phyloP scores from a whole-genome alignment of 2,888 invertebrate species.

The Athalia rosae region DNA sequence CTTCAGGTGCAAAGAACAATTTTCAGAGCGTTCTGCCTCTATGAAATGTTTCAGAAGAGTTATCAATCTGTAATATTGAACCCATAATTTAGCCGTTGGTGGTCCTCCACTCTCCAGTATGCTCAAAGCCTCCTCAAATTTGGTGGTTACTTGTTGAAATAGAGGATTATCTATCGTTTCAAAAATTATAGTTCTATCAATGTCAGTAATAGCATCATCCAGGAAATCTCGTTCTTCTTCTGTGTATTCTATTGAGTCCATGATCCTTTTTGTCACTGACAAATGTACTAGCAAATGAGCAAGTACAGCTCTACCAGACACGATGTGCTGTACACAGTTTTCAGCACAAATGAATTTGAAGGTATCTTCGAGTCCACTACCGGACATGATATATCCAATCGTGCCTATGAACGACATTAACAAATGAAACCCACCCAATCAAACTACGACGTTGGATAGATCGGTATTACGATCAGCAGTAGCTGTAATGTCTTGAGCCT shows the following conservation, averaged over 20 bases:
- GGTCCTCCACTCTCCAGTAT: conserved; percentile 42
- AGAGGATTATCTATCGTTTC: too few relatives aligned
- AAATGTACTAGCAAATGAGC: conserved; percentile 56
- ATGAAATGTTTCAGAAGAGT: conserved; percentile 61
- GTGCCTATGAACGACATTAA: conserved; percentile 57
- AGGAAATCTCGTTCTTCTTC: conserved; percentile 48
- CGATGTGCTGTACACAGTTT: conserved; percentile 57
- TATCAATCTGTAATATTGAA: conserved; percentile 61
- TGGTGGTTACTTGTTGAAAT: too few relatives aligned
- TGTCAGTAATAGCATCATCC: conserved; percentile 18
- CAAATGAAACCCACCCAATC: conserved; percentile 62
- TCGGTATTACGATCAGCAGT: conserved; percentile 35
- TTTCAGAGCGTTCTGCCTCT: conserved; percentile 60
- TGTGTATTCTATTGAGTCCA: conserved; percentile 47
- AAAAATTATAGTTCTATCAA: too few relatives aligned
- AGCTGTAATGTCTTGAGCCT: conserved; percentile 50
- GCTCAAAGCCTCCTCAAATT: conserved; percentile 52
- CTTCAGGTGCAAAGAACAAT: conserved; percentile 62
- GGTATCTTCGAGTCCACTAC: conserved; percentile 57
- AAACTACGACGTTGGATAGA: conserved; percentile 47
- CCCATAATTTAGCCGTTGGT: conserved; percentile 57
- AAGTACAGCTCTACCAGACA: conserved; percentile 58
- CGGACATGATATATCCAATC: conserved; percentile 57
- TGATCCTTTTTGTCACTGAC: conserved; percentile 48
- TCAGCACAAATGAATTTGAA: conserved; percentile 55